Conservation (phyloP, 2,113 vertebrate species). For the Pagrus major region DNA sequence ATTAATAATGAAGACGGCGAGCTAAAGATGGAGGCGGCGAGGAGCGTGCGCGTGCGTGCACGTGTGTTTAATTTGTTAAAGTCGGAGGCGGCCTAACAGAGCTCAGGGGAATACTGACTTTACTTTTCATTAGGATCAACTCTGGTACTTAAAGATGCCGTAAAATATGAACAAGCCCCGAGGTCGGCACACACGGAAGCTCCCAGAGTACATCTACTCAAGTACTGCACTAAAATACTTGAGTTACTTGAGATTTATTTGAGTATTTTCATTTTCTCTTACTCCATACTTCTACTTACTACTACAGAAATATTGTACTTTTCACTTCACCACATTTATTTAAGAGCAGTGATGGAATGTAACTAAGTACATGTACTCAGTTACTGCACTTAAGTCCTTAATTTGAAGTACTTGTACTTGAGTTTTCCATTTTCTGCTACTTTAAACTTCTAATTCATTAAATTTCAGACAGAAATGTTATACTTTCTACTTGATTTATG, state of each 20-base stretch:
- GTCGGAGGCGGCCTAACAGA: constrained; percentile 17
- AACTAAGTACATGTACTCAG: no score
- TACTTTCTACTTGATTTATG: no score
- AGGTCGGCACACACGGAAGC: background rate
- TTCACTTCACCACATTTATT: background rate
- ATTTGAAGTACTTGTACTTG: no score
- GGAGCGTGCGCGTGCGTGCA: background rate
- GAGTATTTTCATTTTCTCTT: background rate
- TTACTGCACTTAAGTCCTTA: no score
- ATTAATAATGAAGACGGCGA: constrained; percentile 75
- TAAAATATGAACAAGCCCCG: background rate
- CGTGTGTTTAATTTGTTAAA: constrained; percentile 66
- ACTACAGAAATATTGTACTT: background rate
- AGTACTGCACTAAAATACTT: no score
- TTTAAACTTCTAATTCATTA: no score
- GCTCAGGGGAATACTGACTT: constrained; percentile 54
- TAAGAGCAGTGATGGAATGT: no score
- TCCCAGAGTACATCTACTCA: background rate
- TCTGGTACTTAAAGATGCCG: constrained; percentile 1
- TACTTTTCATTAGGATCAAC: constrained; percentile 69
- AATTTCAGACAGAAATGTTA: no score
- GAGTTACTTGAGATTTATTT: no score
- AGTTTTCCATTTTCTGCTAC: no score
- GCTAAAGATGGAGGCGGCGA: constrained; percentile 66
- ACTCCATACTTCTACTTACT: background rate